These are phyloP conservation scores for Heliothis virescens DNA, from an alignment of 1,140 invertebrate species.

Conservation along the genomic window DNA sequence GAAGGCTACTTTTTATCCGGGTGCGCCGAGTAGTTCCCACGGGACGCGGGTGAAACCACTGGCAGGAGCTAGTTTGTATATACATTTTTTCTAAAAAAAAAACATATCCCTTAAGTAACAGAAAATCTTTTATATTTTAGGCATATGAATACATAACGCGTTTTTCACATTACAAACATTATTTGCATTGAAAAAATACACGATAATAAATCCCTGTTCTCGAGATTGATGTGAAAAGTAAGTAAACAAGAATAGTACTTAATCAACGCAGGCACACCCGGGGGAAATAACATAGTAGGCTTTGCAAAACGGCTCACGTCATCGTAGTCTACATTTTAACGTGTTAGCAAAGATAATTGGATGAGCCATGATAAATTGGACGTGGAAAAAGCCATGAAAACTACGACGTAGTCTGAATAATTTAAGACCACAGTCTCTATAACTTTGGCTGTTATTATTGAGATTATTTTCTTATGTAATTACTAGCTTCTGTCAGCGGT, in stretches of 20 bases:
- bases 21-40: too few species aligned
- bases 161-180: background rate
- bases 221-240: background rate
- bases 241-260: slow-evolving; percentile 7
- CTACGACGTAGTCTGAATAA: background rate
- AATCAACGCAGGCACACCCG: background rate
- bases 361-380: background rate
- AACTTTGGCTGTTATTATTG: too few species aligned
- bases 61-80: too few species aligned
- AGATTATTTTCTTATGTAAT: too few species aligned
- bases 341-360: slow-evolving; percentile 4
- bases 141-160: too few species aligned
- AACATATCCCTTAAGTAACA: too few species aligned
- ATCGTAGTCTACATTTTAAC: background rate
- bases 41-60: too few species aligned
- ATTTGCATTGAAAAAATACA: background rate
- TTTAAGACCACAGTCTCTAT: too few species aligned
- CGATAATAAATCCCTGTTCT: background rate
- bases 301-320: background rate
- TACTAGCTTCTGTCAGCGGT: too few species aligned
- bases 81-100: too few species aligned
- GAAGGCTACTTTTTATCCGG: too few species aligned
- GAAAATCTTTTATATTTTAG: too few species aligned
- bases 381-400: background rate
- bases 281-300: background rate